phyloP scores from a whole-genome alignment of 2,888 invertebrate species.

The Pachliopta kotzebuea region DNA sequence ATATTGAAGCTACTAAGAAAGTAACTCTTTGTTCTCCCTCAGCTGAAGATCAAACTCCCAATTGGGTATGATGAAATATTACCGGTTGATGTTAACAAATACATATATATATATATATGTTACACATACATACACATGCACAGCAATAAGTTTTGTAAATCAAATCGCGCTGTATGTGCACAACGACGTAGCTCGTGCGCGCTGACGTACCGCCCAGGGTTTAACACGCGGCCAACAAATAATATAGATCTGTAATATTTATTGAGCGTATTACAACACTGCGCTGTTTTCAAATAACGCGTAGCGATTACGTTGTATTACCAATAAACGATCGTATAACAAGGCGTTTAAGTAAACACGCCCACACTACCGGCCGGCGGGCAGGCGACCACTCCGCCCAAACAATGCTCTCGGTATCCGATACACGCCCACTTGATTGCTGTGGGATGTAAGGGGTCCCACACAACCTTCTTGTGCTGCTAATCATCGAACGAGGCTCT shows the following conservation, averaged over 20 bases:
- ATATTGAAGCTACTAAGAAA: too few relatives aligned
- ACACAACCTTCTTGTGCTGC: too few relatives aligned
- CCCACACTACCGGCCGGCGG: background rate
- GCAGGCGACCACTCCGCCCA: background rate
- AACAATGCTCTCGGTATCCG: background rate
- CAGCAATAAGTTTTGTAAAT: conserved; percentile 30
- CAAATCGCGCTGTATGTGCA: conserved; percentile 37
- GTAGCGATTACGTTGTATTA: conserved; percentile 22
- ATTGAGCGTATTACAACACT: conserved; percentile 1
- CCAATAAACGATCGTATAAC: conserved; percentile 15
- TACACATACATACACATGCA: conserved; percentile 22
- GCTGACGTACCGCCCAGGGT: conserved; percentile 24
- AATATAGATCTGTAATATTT: conserved; percentile 11
- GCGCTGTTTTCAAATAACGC: conserved; percentile 18
- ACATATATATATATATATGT: too few relatives aligned
- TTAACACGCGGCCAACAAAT: conserved; percentile 14
- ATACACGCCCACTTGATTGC: too few relatives aligned
- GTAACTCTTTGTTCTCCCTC: conserved; percentile 32
- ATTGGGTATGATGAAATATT: conserved; percentile 45
- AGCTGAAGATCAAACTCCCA: conserved; percentile 32
- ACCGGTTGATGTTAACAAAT: conserved; percentile 29
- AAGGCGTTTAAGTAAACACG: conserved; percentile 21
- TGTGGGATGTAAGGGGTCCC: too few relatives aligned
- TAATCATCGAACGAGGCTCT: too few relatives aligned
- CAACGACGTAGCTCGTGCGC: conserved; percentile 31